Percentiles rank a stretch among this genome's conserved stretches.
Conservation (phyloP, 2,113 vertebrate species). For the Tauraco erythrolophus region DNA sequence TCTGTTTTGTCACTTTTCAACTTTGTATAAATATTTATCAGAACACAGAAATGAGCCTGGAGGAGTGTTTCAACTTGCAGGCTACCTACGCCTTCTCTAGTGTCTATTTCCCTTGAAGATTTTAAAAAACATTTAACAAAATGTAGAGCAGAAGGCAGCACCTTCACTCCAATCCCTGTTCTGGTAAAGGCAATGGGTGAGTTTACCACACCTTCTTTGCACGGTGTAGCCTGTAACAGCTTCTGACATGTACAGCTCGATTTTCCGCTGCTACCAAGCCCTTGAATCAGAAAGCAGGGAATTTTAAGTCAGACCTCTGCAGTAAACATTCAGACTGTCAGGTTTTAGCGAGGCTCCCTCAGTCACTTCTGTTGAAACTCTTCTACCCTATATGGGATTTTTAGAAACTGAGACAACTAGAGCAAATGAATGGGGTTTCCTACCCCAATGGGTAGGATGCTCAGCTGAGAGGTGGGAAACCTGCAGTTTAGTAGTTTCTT, state of each 20-base stretch:
- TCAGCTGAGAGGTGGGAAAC: background rate
- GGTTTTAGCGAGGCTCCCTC: background rate
- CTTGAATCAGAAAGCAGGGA: background rate
- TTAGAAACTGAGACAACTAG: background rate
- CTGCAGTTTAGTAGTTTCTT: background rate
- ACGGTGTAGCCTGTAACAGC: background rate
- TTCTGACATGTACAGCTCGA: background rate
- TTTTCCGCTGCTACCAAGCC: background rate
- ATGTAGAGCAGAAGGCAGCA: background rate
- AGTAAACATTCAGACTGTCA: background rate
- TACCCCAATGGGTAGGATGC: background rate
- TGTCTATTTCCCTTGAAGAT: background rate
- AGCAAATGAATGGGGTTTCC: background rate
- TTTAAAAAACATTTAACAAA: background rate
- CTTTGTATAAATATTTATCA: constrained; percentile 31
- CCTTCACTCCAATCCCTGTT: background rate
- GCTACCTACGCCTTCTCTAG: background rate
- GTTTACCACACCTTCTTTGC: background rate
- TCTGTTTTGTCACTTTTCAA: constrained; percentile 20
- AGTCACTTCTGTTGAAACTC: background rate
- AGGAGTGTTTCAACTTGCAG: constrained; percentile 9
- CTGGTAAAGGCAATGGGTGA: background rate
- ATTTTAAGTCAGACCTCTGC: background rate
- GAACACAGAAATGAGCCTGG: background rate
- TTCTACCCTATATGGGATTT: background rate